phyloP scores from a whole-genome alignment of 2,888 invertebrate species.

The Myopa tessellatipennis region DNA sequence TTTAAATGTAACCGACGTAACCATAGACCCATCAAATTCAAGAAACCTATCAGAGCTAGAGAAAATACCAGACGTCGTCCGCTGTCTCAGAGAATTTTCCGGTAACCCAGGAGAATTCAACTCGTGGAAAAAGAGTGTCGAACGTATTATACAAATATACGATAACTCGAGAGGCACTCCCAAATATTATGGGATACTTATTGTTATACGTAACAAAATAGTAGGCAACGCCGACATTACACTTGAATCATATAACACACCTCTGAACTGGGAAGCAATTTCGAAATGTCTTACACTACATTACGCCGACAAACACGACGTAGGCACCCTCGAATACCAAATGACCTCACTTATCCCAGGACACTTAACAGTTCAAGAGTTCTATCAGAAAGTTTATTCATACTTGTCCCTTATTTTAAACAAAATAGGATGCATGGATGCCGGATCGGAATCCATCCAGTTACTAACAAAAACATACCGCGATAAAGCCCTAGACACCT shows the following conservation, averaged over 20 bases:
- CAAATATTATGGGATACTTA: conserved; percentile 39
- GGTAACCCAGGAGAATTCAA: conserved; percentile 36
- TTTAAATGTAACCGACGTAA: background rate
- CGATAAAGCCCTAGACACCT: conserved; percentile 21
- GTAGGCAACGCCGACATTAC: conserved; percentile 38
- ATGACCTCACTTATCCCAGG: conserved; percentile 40
- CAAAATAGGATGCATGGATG: conserved; percentile 29
- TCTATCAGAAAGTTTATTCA: conserved; percentile 29
- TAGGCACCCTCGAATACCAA: conserved; percentile 39
- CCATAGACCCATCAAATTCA: background rate
- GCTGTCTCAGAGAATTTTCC: conserved; percentile 37
- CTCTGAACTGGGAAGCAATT: conserved; percentile 35
- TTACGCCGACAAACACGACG: conserved; percentile 38
- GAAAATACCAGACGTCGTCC: conserved; percentile 35
- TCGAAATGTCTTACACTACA: conserved; percentile 34
- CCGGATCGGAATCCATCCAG: background rate
- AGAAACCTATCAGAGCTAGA: background rate
- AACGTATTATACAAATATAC: conserved; percentile 35
- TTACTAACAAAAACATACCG: conserved; percentile 10
- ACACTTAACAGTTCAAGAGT: conserved; percentile 10
- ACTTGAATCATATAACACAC: conserved; percentile 39
- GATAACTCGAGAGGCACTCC: conserved; percentile 33
- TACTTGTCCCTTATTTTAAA: conserved; percentile 39
- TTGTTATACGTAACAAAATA: conserved; percentile 33
- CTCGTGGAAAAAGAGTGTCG: conserved; percentile 39